Percentiles rank a stretch among this genome's conserved stretches.
Conservation (phyloP, 2,797 vertebrate species). For the Brotula barbata region DNA sequence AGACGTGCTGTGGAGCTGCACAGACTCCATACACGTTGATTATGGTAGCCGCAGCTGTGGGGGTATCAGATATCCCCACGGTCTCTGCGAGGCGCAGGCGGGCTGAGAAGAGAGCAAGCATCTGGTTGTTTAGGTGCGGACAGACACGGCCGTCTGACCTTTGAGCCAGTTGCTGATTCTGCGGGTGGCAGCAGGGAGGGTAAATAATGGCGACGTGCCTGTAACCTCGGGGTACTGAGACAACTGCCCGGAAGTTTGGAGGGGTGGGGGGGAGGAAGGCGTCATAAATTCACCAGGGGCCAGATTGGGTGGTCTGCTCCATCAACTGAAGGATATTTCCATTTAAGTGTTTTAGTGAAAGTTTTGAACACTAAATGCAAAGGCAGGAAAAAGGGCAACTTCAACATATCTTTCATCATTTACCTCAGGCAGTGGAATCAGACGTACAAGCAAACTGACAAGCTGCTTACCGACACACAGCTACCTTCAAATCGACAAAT, state of each 20-base stretch:
- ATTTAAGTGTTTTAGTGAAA: slow-evolving; percentile 46
- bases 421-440: slow-evolving; percentile 12
- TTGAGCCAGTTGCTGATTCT: slow-evolving; percentile 69
- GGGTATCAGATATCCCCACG: slow-evolving; percentile 60
- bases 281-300: slow-evolving; percentile 59
- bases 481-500: slow-evolving; percentile 5
- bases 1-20: slow-evolving; percentile 4
- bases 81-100: slow-evolving; percentile 35
- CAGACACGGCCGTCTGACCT: slow-evolving; percentile 64
- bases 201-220: slow-evolving; percentile 72
- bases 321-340: slow-evolving; percentile 48
- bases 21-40: slow-evolving; percentile 46
- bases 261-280: slow-evolving; percentile 33
- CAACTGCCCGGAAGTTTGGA: slow-evolving; percentile 56
- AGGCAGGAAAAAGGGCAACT: slow-evolving; percentile 30
- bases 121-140: slow-evolving; percentile 50
- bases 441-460: slow-evolving; percentile 16
- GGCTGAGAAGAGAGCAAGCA: slow-evolving; percentile 53
- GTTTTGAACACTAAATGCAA: slow-evolving; percentile 51
- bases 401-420: slow-evolving; percentile 32
- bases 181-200: slow-evolving; percentile 54
- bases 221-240: slow-evolving; percentile 67
- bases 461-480: slow-evolving; percentile 14
- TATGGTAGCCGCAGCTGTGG: slow-evolving; percentile 66
- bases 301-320: slow-evolving; percentile 70